These are phyloP conservation scores for Chrysina gloriosa DNA, from an alignment of 2,888 invertebrate genomes.

Conservation along the genomic window DNA sequence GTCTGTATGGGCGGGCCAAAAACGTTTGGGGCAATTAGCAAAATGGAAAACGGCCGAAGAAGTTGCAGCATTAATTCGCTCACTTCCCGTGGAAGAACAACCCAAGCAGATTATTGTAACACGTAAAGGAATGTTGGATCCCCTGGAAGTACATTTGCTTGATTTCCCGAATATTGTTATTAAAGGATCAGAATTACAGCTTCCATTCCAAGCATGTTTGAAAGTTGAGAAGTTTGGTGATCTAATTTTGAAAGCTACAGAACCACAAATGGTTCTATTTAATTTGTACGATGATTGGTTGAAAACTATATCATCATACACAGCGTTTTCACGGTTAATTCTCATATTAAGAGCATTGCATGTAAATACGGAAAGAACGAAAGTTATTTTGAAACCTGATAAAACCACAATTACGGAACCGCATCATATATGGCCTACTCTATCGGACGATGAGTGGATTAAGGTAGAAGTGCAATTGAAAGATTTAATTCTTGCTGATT, in stretches of 20 bases:
- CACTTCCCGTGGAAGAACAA: constrained; percentile 98
- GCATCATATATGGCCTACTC: constrained; percentile 99
- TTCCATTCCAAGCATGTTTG: constrained; percentile 98
- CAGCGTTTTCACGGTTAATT: constrained; percentile 97
- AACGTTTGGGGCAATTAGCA: constrained; percentile 98
- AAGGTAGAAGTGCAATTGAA: constrained; percentile 98
- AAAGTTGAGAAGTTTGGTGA: constrained; percentile 99
- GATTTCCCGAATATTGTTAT: constrained; percentile 99
- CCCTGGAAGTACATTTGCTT: constrained; percentile 98
- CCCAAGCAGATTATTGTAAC: constrained; percentile 99
- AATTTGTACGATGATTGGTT: constrained; percentile 99
- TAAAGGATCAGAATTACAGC: constrained; percentile 97
- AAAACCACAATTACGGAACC: constrained; percentile 99
- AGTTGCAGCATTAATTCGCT: constrained; percentile 98
- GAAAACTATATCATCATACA: constrained; percentile 99
- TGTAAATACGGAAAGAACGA: constrained; percentile 98
- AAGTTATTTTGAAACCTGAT: constrained; percentile 98
- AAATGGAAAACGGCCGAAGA: constrained; percentile 99
- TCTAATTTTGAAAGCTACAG: constrained; percentile 97
- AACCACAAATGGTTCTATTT: constrained; percentile 99
- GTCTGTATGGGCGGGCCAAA: constrained; percentile 99
- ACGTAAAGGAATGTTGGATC: constrained; percentile 99
- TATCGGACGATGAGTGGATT: constrained; percentile 99
- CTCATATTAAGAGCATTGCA: constrained; percentile 96
- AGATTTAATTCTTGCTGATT: constrained; percentile 98